A percentile compares a stretch with the other conserved stretches of the same genome.
Conservation (phyloP, 2,888 invertebrate species). For the Syrista parreyssii region DNA sequence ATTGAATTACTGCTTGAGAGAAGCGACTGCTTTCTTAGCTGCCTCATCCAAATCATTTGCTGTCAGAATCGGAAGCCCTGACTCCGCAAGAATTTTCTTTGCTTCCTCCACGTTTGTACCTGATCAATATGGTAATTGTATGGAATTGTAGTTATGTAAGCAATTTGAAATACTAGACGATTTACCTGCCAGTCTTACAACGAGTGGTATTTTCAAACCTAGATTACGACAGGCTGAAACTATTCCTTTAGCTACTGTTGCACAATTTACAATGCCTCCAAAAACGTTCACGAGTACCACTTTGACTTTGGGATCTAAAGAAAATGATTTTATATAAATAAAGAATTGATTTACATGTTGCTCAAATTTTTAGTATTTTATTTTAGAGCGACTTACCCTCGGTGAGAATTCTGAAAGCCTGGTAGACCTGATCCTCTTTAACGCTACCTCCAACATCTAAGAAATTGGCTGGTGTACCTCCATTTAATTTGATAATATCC, state of each 20-base stretch:
- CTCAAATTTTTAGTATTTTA: not conserved
- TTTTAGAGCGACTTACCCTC: conserved; percentile 65
- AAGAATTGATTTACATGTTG: not conserved
- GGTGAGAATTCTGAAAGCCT: conserved; percentile 92
- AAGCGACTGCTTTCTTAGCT: conserved; percentile 83
- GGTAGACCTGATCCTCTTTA: conserved; percentile 91
- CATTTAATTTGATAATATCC: conserved; percentile 97
- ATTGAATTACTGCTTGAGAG: conserved; percentile 22
- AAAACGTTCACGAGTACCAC: conserved; percentile 98
- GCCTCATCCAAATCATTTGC: conserved; percentile 93
- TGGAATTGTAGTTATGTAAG: not conserved
- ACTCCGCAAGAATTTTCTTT: conserved; percentile 82
- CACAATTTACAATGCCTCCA: conserved; percentile 99
- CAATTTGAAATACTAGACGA: not conserved
- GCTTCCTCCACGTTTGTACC: conserved; percentile 90
- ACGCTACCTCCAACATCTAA: conserved; percentile 97
- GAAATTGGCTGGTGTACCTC: conserved; percentile 98
- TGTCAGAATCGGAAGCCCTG: conserved; percentile 84
- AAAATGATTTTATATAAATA: conserved; percentile 1
- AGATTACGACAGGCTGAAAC: conserved; percentile 87
- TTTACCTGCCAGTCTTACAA: conserved; percentile 93
- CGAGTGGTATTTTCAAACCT: conserved; percentile 85
- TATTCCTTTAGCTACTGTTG: conserved; percentile 95
- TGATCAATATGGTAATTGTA: conserved; percentile 43
- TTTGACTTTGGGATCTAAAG: conserved; percentile 86